phyloP scores from a whole-genome alignment of 1,140 invertebrate species.

The Heliothis subflexa region DNA sequence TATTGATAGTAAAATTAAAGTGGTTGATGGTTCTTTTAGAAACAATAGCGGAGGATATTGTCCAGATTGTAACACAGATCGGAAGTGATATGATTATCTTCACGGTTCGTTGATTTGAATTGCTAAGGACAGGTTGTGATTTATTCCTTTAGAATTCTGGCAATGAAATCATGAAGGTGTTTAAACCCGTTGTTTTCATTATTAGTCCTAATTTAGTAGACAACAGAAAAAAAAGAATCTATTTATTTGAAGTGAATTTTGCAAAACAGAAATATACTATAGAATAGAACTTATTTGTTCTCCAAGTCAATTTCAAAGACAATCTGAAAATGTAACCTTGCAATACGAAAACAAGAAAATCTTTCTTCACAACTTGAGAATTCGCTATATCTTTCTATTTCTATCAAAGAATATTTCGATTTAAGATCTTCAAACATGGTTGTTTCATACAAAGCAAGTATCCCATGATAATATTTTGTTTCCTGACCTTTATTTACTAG shows the following conservation, averaged over 20 bases:
- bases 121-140: conserved; percentile 28
- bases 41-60: conserved; percentile 46
- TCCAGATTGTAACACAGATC: conserved; percentile 30
- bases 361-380: background rate
- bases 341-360: conserved; percentile 1
- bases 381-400: background rate
- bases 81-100: conserved; percentile 45
- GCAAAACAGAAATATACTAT: background rate
- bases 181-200: background rate
- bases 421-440: conserved; percentile 6
- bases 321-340: background rate
- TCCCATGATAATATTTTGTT: conserved; percentile 29
- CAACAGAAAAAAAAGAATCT: no score
- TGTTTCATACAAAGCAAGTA: background rate
- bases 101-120: conserved; percentile 33
- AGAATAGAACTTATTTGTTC: background rate
- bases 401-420: background rate
- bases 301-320: background rate
- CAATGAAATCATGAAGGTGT: conserved; percentile 4
- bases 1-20: background rate
- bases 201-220: no score
- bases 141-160: conserved; percentile 2
- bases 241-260: background rate
- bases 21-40: conserved; percentile 29
- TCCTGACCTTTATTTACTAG: conserved; percentile 14